Conservation (phyloP, 2,113 vertebrate species). For the Ranitomeya variabilis region DNA sequence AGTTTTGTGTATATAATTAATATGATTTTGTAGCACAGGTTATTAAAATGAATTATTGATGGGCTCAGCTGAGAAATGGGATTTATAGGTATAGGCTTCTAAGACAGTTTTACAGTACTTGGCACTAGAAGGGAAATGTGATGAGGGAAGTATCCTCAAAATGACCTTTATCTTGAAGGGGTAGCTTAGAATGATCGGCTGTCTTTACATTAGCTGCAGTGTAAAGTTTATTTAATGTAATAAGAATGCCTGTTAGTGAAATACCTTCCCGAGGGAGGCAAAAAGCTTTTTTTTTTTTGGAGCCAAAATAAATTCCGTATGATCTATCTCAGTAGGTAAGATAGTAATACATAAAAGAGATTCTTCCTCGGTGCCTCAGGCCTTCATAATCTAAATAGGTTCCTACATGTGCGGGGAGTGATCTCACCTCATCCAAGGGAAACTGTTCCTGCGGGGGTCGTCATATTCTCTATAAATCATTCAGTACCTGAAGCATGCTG, state of each 20-base stretch:
- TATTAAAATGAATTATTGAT: neutral
- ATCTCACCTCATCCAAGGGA: constrained; percentile 45
- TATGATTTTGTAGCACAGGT: neutral
- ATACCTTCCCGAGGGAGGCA: neutral
- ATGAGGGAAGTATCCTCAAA: neutral
- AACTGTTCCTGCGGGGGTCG: constrained; percentile 19
- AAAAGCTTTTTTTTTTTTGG: neutral
- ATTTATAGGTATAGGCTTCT: neutral
- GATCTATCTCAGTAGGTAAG: neutral
- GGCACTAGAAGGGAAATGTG: neutral
- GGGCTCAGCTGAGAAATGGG: neutral
- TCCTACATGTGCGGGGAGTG: constrained; percentile 25
- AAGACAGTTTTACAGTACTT: neutral
- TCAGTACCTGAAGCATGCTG: constrained; percentile 16
- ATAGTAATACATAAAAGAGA: constrained; percentile 35
- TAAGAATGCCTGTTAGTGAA: neutral
- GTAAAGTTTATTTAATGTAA: constrained; percentile 6
- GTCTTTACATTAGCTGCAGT: neutral
- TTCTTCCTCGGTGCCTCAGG: constrained; percentile 21
- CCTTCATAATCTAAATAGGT: constrained; percentile 30
- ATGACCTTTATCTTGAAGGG: neutral
- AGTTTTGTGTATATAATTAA: neutral
- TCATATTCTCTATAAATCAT: constrained; percentile 41
- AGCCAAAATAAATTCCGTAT: constrained; percentile 7
- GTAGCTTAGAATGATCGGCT: neutral